These are phyloP conservation scores for Poecilia gillii DNA, from an alignment of 2,797 vertebrate genomes.

Conservation along the genomic window DNA sequence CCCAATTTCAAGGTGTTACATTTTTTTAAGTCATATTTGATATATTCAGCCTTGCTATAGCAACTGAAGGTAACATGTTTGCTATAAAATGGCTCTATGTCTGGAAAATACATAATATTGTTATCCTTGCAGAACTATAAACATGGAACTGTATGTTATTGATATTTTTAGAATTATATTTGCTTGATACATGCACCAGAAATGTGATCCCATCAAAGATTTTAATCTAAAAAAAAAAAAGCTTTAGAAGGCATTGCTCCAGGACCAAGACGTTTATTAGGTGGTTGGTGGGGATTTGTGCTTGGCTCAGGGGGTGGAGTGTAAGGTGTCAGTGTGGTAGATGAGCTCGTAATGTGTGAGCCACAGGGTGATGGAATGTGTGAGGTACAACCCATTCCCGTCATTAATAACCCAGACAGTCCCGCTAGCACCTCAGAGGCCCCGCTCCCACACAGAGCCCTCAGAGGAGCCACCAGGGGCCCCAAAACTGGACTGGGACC, in stretches of 20 bases:
- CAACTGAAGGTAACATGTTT: too few species aligned
- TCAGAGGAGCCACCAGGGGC: not conserved
- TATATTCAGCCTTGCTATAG: too few species aligned
- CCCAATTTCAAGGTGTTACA: too few species aligned
- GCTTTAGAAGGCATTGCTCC: not conserved
- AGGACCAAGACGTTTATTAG: not conserved
- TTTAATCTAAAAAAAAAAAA: too few species aligned
- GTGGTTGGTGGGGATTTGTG: not conserved
- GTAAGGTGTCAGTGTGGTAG: slow-evolving; percentile 69
- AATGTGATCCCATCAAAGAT: too few species aligned
- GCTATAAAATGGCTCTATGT: too few species aligned
- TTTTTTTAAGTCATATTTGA: too few species aligned
- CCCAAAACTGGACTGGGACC: not conserved
- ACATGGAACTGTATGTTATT: too few species aligned
- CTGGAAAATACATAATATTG: too few species aligned
- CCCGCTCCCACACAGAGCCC: not conserved
- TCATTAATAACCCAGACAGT: slow-evolving; percentile 77
- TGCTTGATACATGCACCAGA: too few species aligned
- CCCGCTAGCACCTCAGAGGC: not conserved
- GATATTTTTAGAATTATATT: too few species aligned
- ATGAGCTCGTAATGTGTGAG: slow-evolving; percentile 62
- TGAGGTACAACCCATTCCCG: slow-evolving; percentile 68
- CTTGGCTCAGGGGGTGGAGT: slow-evolving; percentile 28
- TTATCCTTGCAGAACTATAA: too few species aligned
- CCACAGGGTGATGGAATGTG: slow-evolving; percentile 69